Base-by-base conservation (phyloP, 2,888 invertebrate species). In the Pasiphila rectangulata region DNA sequence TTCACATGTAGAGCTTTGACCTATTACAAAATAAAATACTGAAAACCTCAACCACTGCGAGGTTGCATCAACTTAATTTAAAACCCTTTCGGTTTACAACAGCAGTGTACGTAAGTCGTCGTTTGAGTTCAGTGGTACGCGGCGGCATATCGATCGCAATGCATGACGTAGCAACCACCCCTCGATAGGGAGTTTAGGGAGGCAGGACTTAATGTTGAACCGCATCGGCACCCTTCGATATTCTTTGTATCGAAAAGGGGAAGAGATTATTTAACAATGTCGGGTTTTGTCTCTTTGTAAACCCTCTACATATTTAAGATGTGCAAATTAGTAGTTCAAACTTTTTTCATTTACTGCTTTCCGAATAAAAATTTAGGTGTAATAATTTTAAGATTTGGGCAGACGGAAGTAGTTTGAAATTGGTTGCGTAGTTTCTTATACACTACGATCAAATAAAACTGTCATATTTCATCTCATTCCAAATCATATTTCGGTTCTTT, bases 71-170 rank as follows among this genome's bases (percentile, higher is more conserved):
- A 7, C 21, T 6, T 15, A 9, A 12, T 15, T 12, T 15, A 2
- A 16, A n/a, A n/a, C n/a, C 42, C 36, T 1, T 20, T 1, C 7
- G 1, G 13, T 7, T 0, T 13, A 21, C 54, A 41, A 35, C 34
- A 29, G 47, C 38, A 50, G 46, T 57, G 42, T 51, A 48, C 17
- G 3, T 12, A 2, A 23, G 23, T 29, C 12, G 23, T 45, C 42
- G 51, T 48, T 37, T 36, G 23, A 41, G 40, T 40, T 20, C 42
- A 38, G 4, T 34, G 15, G 29, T 53, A 56, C 51, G 52, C 35
- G 27, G 57, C 59, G 61, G 59, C 50, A 55, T 70, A 77, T 78
- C 66, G 77, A 75, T 73, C 75, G 61, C 38, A 41, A 49, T 51
- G 56, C 55, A 61, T 74, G 76, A 74, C 67, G 69, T 69, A 52